Percentiles rank a stretch among this genome's conserved stretches.
phyloP scores from a whole-genome alignment of 2,113 vertebrate genomes.

The Neogale vison region DNA sequence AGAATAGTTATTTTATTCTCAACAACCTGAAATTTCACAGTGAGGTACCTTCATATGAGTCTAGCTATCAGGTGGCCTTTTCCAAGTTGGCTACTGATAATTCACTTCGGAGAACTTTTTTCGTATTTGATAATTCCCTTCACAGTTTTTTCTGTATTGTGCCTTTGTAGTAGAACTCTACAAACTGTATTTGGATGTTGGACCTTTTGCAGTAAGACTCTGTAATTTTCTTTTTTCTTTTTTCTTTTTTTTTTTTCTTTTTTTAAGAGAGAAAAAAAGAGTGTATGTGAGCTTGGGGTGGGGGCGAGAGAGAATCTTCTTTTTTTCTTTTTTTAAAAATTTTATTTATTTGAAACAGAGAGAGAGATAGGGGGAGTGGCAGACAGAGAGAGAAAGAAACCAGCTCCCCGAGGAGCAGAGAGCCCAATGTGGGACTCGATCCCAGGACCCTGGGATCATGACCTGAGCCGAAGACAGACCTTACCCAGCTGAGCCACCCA shows the following conservation, averaged over 20 bases:
- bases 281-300: background rate
- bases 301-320: background rate
- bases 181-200: background rate
- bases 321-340: too few relatives aligned
- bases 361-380: too few relatives aligned
- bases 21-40: background rate
- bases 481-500: too few relatives aligned
- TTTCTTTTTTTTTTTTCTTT: background rate
- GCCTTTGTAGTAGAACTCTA: background rate
- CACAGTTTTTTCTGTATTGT: background rate
- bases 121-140: background rate
- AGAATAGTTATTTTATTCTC: background rate
- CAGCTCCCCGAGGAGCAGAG: too few relatives aligned
- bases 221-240: background rate
- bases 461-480: background rate
- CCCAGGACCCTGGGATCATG: background rate
- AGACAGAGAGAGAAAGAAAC: too few relatives aligned
- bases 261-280: background rate
- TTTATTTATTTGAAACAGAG: too few relatives aligned
- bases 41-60: background rate
- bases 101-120: background rate
- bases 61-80: background rate
- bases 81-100: background rate
- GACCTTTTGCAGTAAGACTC: background rate
- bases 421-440: rapidly evolving